Evolutionary conservation across 2,113 vertebrate genomes (phyloP), one percentile per base, ranked within the genome.

Genomic region (Phocoena sinus): DNA sequence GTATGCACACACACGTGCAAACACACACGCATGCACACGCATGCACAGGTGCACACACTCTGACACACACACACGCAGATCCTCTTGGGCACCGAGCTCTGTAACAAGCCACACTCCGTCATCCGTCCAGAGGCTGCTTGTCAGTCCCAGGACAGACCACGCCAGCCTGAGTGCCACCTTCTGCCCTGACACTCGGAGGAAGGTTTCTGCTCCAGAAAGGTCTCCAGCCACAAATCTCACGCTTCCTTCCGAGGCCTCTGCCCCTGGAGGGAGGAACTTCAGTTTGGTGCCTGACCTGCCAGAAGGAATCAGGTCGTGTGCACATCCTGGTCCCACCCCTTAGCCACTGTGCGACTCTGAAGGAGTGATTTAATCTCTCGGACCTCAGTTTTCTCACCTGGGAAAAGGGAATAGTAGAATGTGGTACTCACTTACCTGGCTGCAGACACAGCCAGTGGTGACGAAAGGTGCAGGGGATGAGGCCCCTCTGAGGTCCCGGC

Each of bases 391-490:
- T 36, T 23, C 74, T 31, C 68, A 6, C 33, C 1, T 18, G 89
- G 7, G 80, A 23, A 8, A 5, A 7, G 63, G 53, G 58, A 3
- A 17, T 1, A 8, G 2, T 0, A 12, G 38, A 5, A 3, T 9
- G 14, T 2, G 26, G 26, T 5, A 1, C 1, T 63, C 79, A 11
- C 84, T 13, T 1, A 3, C 8, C 60, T 21, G 50, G 11, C 9
- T 44, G 36, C 23, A 15, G 8, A 67, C 5, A 6, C 56, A 4
- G 2, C 9, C 38, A 17, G 74, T 47, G 0, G 25, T 0, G 17
- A 3, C 2, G 0, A 4, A 23, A 13, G 28, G 15, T 26, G 41
- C n/a, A 0, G 2, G 65, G 63, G 21, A 8, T 0, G 65, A 23
- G 60, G 44, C 68, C 2, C 28, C 41, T 12, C 79, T 74, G 93